Base-by-base conservation (phyloP, 1,140 invertebrate genomes). In the Tetramorium alpestre region DNA sequence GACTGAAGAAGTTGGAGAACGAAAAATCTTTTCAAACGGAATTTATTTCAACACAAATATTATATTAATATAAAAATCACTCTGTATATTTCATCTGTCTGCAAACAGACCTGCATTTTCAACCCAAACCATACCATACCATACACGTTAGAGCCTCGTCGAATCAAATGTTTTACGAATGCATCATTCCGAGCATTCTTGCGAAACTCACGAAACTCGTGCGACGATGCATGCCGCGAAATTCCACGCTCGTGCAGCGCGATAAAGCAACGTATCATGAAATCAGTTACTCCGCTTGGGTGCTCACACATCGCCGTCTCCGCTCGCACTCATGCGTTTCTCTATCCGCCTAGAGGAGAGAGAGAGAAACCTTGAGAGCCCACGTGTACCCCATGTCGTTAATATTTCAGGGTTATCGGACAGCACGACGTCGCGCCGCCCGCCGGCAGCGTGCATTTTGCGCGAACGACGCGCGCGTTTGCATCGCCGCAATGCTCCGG, bases 391-490 rank as follows among this genome's bases (percentile, higher is more conserved):
- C 5, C 64, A n/a, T 51, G 28, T 67, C 28, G 33, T 80, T 80
- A 81, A 81, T 81, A 81, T 81, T 81, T 81, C 65, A 81, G 33
- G 47, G 33, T 78, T 70, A 65, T 81, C 64, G 47, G 47, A 80
- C 77, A 22, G n/a, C 11, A 28, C 58, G 25, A 67, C 16, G 44
- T 60, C n/a, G 16, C 56, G 10, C 22, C 22, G 22, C 22, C 18
- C 33, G 25, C 51, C 22, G 16, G 38, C 38, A 76, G n/a, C 73
- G 11, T 28, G 54, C 54, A 44, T 72, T 28, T 72, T 8, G 25
- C 49, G 70, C 28, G 18, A 54, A 25, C 69, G 16, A 47, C 11
- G 2, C 49, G 18, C 18, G 18, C 18, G 47, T 38, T 73, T 54
- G 49, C n/a, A 25, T 3, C 54, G 13, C 41, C 22, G 41, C 49